phyloP scores from a whole-genome alignment of 2,888 invertebrate genomes.

The Melinaea menophilus region DNA sequence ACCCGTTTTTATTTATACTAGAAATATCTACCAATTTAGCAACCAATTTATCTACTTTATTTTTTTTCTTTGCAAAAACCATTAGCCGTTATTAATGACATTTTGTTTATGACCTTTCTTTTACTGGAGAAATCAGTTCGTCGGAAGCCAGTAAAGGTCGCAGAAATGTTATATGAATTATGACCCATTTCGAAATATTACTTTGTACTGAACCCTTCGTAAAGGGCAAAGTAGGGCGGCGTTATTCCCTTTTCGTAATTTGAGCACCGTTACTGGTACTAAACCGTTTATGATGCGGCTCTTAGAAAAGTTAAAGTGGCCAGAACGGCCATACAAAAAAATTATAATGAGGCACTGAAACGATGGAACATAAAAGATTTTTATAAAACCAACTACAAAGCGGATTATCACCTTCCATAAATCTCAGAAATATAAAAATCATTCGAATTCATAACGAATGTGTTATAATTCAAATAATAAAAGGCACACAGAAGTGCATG shows the following conservation, averaged over 20 bases:
- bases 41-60: conserved; percentile 13
- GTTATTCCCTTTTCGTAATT: conserved; percentile 69
- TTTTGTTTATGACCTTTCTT: conserved; percentile 24
- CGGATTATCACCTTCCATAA: conserved; percentile 15
- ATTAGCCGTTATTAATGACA: conserved; percentile 24
- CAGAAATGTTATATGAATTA: conserved; percentile 69
- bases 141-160: conserved; percentile 46
- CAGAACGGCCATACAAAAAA: conserved; percentile 52
- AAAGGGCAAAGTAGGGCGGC: conserved; percentile 68
- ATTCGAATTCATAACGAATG: background rate
- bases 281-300: conserved; percentile 72
- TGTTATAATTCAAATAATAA: background rate
- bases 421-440: conserved; percentile 10
- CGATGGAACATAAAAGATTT: conserved; percentile 26
- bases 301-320: conserved; percentile 63
- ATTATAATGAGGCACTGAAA: conserved; percentile 29
- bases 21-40: conserved; percentile 56
- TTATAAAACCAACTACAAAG: conserved; percentile 23
- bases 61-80: conserved; percentile 18
- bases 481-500: too few species aligned
- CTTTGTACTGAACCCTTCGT: conserved; percentile 66
- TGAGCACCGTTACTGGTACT: conserved; percentile 67
- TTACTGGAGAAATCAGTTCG: conserved; percentile 26
- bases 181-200: conserved; percentile 64
- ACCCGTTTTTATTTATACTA: conserved; percentile 74